These are phyloP conservation scores for Sesia apiformis DNA, from an alignment of 2,888 invertebrate species.

Conservation along the genomic window DNA sequence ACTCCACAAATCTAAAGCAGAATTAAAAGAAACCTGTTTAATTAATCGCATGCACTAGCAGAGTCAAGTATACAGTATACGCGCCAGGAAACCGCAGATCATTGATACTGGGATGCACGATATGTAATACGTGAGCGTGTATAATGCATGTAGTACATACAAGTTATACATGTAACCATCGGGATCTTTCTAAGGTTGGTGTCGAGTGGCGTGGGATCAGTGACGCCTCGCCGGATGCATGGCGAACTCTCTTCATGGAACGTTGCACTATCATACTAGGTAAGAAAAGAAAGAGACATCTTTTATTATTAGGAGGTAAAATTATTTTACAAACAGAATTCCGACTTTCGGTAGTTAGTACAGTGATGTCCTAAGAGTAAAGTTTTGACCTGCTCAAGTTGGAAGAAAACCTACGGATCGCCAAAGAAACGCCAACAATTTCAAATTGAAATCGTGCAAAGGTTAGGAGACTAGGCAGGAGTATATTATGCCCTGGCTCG, in stretches of 20 bases:
- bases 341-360: too few relatives aligned
- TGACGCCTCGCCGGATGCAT: slow-evolving; percentile 41
- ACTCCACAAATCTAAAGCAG: slow-evolving; percentile 3
- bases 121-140: slow-evolving; percentile 4
- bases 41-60: neutral
- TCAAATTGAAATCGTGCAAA: too few relatives aligned
- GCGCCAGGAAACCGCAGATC: slow-evolving; percentile 45
- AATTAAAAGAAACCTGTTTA: slow-evolving; percentile 23
- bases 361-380: too few relatives aligned
- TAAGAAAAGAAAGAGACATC: too few relatives aligned
- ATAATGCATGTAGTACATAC: slow-evolving; percentile 5
- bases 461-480: too few relatives aligned
- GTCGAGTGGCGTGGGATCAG: slow-evolving; percentile 45
- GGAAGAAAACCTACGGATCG: too few relatives aligned
- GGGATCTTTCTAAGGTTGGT: slow-evolving; percentile 15
- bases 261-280: slow-evolving; percentile 13
- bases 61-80: slow-evolving; percentile 4
- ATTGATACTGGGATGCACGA: slow-evolving; percentile 21
- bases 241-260: slow-evolving; percentile 32
- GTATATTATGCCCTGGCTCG: too few relatives aligned
- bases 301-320: too few relatives aligned
- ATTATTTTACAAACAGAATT: too few relatives aligned
- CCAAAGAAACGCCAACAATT: too few relatives aligned
- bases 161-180: neutral
- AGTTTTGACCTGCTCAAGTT: too few relatives aligned